Evolutionary conservation across 2,113 vertebrate species (phyloP).

Genomic region (Cyphomyrus plagiostoma): DNA sequence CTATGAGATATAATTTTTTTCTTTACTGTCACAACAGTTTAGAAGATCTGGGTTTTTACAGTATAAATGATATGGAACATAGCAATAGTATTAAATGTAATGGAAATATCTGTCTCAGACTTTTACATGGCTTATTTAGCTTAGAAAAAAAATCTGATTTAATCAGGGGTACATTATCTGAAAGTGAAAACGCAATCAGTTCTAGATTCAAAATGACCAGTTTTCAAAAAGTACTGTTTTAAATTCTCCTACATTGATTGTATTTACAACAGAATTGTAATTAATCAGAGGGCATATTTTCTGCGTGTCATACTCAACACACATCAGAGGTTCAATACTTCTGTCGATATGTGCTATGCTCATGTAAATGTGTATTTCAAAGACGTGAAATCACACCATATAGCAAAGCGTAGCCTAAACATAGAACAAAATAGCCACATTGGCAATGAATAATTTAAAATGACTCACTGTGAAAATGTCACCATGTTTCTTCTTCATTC

Average conservation of each 20-base stretch:
- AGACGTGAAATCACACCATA: not conserved
- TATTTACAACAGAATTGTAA: not conserved
- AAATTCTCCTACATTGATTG: not conserved
- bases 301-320: not conserved
- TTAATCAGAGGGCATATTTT: not conserved
- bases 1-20: slow-evolving; percentile 41
- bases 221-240: not conserved
- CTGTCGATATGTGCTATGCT: not conserved
- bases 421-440: not conserved
- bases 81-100: not conserved
- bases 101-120: not conserved
- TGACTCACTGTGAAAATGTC: slow-evolving; percentile 77
- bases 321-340: not conserved
- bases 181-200: not conserved
- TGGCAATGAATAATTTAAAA: slow-evolving; percentile 5
- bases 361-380: not conserved
- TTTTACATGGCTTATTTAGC: not conserved
- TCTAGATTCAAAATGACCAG: not conserved
- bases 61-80: not conserved
- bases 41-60: not conserved
- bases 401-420: not conserved
- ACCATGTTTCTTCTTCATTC: slow-evolving; percentile 78
- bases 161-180: not conserved
- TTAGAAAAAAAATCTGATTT: not conserved
- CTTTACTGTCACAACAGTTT: not conserved